Evolutionary conservation across 2,797 vertebrate species (phyloP).

Genomic region (Macrochelys suwanniensis): DNA sequence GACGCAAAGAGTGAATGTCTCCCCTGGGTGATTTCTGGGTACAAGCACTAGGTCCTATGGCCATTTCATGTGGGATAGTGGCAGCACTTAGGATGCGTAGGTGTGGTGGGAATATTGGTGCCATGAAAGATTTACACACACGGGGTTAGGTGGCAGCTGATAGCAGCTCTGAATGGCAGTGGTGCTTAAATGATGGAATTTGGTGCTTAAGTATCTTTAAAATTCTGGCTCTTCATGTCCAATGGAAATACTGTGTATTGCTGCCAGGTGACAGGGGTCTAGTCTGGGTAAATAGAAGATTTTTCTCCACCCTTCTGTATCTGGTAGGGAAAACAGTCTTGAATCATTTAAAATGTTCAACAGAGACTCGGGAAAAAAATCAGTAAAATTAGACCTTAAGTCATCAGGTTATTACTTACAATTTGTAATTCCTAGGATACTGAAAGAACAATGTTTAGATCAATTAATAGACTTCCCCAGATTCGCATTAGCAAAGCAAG

Average conservation of each 20-base stretch:
- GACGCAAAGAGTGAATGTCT: background rate
- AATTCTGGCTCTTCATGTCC: background rate
- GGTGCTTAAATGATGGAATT: background rate
- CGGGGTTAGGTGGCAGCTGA: background rate
- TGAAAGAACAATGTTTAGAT: conserved; percentile 24
- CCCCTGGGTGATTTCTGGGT: background rate
- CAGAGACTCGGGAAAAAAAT: background rate
- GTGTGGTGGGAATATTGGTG: background rate
- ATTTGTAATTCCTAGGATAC: conserved; percentile 19
- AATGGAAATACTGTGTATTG: background rate
- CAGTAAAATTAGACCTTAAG: background rate
- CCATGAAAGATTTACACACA: background rate
- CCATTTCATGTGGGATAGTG: background rate
- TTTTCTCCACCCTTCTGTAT: background rate
- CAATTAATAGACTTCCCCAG: conserved; percentile 15
- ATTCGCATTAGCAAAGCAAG: conserved; percentile 14
- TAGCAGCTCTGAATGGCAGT: background rate
- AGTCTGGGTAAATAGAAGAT: background rate
- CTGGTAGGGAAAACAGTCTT: background rate
- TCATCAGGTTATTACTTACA: background rate
- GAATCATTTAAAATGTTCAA: background rate
- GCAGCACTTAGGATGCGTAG: background rate
- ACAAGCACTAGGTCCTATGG: no score
- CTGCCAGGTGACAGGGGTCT: background rate
- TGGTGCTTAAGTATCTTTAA: background rate